Conservation (phyloP, 2,113 vertebrate genomes). For the Neopipo cinnamomea region DNA sequence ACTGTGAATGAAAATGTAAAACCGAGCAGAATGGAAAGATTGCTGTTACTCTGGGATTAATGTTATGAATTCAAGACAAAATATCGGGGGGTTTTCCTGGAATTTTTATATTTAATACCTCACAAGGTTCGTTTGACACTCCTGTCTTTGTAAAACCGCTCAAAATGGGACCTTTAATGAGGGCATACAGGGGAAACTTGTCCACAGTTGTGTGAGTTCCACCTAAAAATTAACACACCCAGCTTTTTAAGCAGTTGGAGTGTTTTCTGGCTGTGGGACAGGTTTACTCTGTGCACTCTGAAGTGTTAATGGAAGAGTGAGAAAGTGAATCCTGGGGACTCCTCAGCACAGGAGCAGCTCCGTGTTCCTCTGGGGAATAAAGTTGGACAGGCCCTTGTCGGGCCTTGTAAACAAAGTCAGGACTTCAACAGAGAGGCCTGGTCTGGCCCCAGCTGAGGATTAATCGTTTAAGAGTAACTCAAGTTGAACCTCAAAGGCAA, state of each 20-base stretch:
- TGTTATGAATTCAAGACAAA: neutral
- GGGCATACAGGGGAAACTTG: neutral
- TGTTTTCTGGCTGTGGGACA: neutral
- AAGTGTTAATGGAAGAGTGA: neutral
- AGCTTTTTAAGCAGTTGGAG: neutral
- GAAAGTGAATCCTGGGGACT: neutral
- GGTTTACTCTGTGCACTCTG: neutral
- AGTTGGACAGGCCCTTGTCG: fast-evolving
- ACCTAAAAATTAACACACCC: neutral
- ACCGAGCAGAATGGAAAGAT: neutral
- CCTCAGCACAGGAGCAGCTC: neutral
- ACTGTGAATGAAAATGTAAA: neutral
- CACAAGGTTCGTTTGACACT: neutral
- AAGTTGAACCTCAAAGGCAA: neutral
- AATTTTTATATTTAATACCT: neutral
- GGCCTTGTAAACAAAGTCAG: neutral
- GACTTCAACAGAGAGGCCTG: neutral
- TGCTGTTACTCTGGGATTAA: neutral
- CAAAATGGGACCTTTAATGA: neutral
- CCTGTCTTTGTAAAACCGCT: neutral
- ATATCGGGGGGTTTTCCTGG: neutral
- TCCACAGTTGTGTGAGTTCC: neutral
- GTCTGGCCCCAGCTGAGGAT: neutral
- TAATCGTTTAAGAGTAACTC: neutral
- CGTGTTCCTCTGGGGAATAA: neutral